Evolutionary conservation across 2,113 vertebrate genomes (phyloP).

Genomic region (Chamaetylas fuelleborni): DNA sequence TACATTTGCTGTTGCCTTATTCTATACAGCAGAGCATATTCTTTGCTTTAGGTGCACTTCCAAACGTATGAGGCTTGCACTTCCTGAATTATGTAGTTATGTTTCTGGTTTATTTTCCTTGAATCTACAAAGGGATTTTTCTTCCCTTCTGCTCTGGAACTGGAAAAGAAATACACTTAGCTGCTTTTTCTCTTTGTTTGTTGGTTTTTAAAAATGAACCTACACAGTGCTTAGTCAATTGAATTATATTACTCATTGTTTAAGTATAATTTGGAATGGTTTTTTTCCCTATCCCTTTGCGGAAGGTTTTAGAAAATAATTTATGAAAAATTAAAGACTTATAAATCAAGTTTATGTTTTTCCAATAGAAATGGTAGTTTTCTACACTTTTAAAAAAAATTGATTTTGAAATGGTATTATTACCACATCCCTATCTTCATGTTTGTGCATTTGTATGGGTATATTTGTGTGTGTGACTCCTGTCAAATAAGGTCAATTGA

Average conservation of each 20-base stretch:
- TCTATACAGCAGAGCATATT: background rate
- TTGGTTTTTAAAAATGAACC: background rate
- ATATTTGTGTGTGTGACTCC: background rate
- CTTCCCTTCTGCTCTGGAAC: background rate
- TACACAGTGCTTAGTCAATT: background rate
- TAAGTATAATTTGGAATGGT: background rate
- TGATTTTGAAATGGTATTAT: background rate
- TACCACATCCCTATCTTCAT: background rate
- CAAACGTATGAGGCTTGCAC: background rate
- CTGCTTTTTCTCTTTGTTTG: background rate
- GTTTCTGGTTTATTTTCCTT: background rate
- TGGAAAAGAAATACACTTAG: background rate
- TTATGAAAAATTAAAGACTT: background rate
- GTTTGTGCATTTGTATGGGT: background rate
- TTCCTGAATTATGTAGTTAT: background rate
- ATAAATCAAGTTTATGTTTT: background rate
- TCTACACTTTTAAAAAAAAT: background rate
- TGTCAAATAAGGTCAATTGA: background rate
- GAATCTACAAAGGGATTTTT: background rate
- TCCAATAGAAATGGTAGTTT: background rate
- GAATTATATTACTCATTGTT: background rate
- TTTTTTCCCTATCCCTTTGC: background rate
- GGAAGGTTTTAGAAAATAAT: background rate
- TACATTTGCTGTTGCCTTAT: background rate
- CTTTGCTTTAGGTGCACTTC: background rate